Evolutionary conservation across 30 jellyfish, hydroid and myxozoan species (phyloP), one percentile per base, ranked within the genome.

Genomic region (Aurelia sp.): DNA sequence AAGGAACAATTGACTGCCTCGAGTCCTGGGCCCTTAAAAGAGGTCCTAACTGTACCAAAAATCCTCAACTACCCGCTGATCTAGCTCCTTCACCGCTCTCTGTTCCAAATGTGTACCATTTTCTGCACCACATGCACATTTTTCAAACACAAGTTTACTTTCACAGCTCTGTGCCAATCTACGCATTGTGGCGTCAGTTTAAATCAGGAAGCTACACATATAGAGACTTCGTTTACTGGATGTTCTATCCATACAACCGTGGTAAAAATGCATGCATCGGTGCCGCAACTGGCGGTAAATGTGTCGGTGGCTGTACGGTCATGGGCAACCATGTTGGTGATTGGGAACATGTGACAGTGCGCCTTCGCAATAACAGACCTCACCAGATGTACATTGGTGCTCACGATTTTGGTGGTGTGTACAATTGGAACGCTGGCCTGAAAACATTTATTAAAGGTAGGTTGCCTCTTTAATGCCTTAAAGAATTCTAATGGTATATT

Each of bases 311-410:
- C 20, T 67, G 78, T 27, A 57, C 77, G 16, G 37, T 63, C 6
- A 50, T 86, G 66, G 95, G 95, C 16, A 76, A 86, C 62, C 95
- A 86, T 65, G 95, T 86, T 61, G 95, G 85, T 50, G 95, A 86
- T 59, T 86, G 95, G 95, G 95, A 86, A 47, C 95, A 86, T 40
- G 89, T 86, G 84, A 67, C 84, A 23, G 75, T 86, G 22, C 50
- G 95, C 51, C 81, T 86, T 58, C 41, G 17, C 17, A 53, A 86
- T 37, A 50, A 67, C 55, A 40, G 69, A 74, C 88, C 89, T 1
- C 69, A 48, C 18, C 13, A 58, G 75, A 69, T 82, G 85, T 68
- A 82, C 35, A 37, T 82, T 57, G 73, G 77, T 11, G 92, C 92
- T 9, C 92, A 82, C 51, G 11, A 40, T 40, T 40, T 40, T 8